Evolutionary conservation across 1,140 invertebrate genomes (phyloP), one percentile per base, ranked within the genome.

Genomic region (Bombus huntii): DNA sequence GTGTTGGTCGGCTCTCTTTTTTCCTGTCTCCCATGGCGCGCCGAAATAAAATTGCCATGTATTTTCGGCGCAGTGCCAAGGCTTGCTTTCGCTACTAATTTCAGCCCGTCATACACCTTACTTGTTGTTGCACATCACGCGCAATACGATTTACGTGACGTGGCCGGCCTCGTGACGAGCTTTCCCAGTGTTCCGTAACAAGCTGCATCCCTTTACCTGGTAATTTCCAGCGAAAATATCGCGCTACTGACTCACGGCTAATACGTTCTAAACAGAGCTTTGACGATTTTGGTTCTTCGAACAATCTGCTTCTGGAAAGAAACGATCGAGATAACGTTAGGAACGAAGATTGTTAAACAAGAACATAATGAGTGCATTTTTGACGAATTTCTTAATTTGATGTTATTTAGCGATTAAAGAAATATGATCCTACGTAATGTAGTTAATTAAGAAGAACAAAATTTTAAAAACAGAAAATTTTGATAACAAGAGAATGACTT

Each of bases 101-200:
- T 83, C 73, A 53, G 15, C 66, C 37, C 53, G 82, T 78, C 66
- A 44, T 70, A 79, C 66, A 65, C 71, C 84, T 82, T 86, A 86
- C 84, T 86, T 82, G 72, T 59, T 75, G 79, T 86, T 86, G 84
- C 84, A 82, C 78, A 82, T 86, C 84, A 82, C 84, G 83, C 78
- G 78, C 83, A 81, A 82, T 86, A 75, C 57, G 47, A 86, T 86
- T 86, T 86, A 86, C 71, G 80, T 75, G 79, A 81, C 37, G 72
- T 75, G 59, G 34, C 28, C 72, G 59, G 37, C 59, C 79, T 74
- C 71, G 84, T 82, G 84, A 86, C 84, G 80, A 86, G 84, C 59
- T 82, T 68, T 47, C 57, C 59, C 71, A 28, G 79, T 53, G 47
- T 37, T 44, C 72, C 31, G 47, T n/a, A 72, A 86, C 78, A 34